A percentile compares a stretch with the other conserved stretches of the same genome.
Conservation (phyloP, 2,113 vertebrate genomes). For the Eubucco bourcierii region DNA sequence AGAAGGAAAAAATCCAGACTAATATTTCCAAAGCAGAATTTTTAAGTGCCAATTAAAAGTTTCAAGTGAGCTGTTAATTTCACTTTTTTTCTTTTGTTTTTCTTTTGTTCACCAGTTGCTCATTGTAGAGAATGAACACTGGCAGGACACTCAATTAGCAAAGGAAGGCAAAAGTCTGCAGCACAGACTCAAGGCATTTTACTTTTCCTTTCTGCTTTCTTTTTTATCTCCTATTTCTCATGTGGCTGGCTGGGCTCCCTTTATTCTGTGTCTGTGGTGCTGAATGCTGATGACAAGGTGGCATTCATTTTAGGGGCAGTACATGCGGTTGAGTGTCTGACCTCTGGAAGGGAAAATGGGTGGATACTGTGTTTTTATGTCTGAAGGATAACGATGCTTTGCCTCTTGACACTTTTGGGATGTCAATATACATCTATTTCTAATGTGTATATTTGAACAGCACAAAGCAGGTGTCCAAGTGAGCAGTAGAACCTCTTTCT, state of each 20-base stretch:
- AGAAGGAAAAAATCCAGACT: not conserved
- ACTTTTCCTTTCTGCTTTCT: constrained; percentile 66
- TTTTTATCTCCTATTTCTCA: constrained; percentile 74
- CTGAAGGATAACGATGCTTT: not conserved
- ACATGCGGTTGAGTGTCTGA: not conserved
- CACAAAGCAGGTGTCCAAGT: not conserved
- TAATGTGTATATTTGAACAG: not conserved
- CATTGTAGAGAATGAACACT: not conserved
- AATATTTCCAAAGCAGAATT: not conserved
- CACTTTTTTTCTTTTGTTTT: not conserved
- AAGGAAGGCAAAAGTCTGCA: constrained; percentile 59
- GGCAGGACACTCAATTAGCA: constrained; percentile 59
- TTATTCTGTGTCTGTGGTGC: constrained; percentile 45
- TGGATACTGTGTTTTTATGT: constrained; percentile 8
- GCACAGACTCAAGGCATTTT: constrained; percentile 76
- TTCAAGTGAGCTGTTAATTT: not conserved
- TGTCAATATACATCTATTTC: not conserved
- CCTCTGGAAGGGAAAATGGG: constrained; percentile 12
- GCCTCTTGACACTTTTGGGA: constrained; percentile 17
- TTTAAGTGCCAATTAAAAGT: not conserved
- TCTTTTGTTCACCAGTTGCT: not conserved
- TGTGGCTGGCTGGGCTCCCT: constrained; percentile 59
- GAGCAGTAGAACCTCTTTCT: not conserved
- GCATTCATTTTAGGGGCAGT: constrained; percentile 37
- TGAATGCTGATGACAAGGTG: constrained; percentile 77